Evolutionary conservation across 2,888 invertebrate genomes (phyloP).

Genomic region (Drosophila heteroneura): DNA sequence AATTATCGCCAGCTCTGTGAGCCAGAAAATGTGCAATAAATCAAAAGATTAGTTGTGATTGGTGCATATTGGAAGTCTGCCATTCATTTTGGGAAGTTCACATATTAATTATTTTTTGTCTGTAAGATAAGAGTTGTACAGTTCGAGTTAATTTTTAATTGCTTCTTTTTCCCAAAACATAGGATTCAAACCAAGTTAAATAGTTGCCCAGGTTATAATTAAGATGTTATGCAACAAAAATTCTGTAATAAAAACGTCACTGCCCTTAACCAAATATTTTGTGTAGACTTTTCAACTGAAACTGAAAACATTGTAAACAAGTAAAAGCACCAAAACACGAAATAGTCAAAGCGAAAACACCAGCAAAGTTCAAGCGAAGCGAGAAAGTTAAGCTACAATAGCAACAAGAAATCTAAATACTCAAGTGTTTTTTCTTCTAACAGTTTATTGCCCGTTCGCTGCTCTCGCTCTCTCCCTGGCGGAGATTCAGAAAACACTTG

Average conservation of each 20-base stretch:
- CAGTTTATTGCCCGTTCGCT: slow-evolving; percentile 49
- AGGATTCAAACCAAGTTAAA: background rate
- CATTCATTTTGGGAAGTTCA: background rate
- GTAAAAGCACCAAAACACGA: slow-evolving; percentile 45
- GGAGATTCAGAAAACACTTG: slow-evolving; percentile 38
- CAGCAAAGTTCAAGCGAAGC: slow-evolving; percentile 39
- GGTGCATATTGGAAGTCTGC: background rate
- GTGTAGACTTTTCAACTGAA: slow-evolving; percentile 9
- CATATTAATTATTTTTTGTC: background rate
- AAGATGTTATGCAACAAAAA: slow-evolving; percentile 3
- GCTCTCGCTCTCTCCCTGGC: slow-evolving; percentile 25
- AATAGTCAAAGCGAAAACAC: slow-evolving; percentile 29
- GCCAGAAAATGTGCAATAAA: slow-evolving; percentile 30
- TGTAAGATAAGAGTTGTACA: background rate
- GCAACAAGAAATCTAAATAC: slow-evolving; percentile 21
- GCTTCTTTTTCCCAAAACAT: background rate
- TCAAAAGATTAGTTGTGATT: slow-evolving; percentile 10
- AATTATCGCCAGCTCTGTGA: slow-evolving; percentile 16
- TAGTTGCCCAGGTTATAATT: background rate
- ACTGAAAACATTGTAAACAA: slow-evolving; percentile 12
- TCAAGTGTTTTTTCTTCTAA: slow-evolving; percentile 45
- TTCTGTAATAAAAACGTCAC: background rate
- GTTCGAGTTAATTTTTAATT: background rate
- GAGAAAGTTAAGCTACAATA: slow-evolving; percentile 13
- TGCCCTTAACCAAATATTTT: background rate